A percentile compares a stretch with the other conserved stretches of the same genome.
Evolutionary conservation across 2,797 vertebrate species (phyloP).

Genomic region (Ctenopoma multispine): DNA sequence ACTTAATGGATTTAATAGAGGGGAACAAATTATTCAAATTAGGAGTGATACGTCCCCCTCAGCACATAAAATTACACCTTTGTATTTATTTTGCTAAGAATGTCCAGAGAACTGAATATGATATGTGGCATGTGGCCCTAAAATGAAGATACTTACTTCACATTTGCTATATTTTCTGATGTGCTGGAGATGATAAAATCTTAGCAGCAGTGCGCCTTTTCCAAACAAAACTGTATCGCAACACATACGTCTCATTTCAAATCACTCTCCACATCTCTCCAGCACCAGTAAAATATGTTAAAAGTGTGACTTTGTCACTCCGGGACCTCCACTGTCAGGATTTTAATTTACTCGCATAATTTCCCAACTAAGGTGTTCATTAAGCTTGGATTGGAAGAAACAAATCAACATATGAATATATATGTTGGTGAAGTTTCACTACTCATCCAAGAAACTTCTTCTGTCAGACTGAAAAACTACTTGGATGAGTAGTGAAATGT

Average conservation of each 20-base stretch:
- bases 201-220: slow-evolving; percentile 1
- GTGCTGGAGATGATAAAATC: neutral
- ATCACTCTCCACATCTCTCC: neutral
- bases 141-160: neutral
- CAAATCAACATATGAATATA: neutral
- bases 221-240: slow-evolving; percentile 31
- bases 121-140: neutral
- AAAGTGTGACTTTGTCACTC: too few relatives aligned
- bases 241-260: slow-evolving; percentile 33
- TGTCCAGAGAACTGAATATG: neutral
- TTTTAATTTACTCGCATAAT: too few relatives aligned
- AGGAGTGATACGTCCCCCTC: neutral
- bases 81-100: neutral
- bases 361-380: too few relatives aligned
- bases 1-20: neutral
- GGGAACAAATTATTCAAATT: neutral
- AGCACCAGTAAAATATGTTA: slow-evolving; percentile 14
- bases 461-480: too few relatives aligned
- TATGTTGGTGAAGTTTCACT: too few relatives aligned
- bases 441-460: too few relatives aligned
- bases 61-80: neutral
- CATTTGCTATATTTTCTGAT: too few relatives aligned
- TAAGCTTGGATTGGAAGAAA: slow-evolving; percentile 24
- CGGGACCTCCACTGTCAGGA: too few relatives aligned
- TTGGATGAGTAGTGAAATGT: too few relatives aligned